Percentiles rank a stretch among this genome's conserved stretches.
These are phyloP conservation scores for Isoperla grammatica DNA, from an alignment of 2,888 invertebrate genomes.

Conservation along the genomic window DNA sequence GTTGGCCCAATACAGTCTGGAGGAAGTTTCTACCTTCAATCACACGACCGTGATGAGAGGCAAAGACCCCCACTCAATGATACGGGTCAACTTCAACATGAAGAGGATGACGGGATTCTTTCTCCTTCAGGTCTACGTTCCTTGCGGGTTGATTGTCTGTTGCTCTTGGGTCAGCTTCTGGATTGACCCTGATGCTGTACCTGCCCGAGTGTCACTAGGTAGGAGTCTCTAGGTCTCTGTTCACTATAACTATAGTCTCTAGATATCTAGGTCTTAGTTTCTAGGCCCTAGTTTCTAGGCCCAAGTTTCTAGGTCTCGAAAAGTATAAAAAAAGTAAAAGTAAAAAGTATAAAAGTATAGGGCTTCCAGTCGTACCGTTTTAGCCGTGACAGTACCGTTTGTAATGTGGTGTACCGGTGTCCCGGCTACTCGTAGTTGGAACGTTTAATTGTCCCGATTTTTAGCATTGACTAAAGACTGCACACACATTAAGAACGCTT, in stretches of 20 bases:
- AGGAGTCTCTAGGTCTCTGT: constrained; percentile 24
- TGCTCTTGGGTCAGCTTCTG: constrained; percentile 60
- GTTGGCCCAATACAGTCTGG: constrained; percentile 54
- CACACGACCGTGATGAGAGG: constrained; percentile 4
- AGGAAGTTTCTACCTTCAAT: constrained; percentile 45
- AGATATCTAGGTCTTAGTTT: not conserved
- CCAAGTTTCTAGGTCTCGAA: not conserved
- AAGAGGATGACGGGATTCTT: constrained; percentile 47
- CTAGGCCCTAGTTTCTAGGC: not conserved
- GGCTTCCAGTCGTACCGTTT: too few species aligned
- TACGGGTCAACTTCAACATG: constrained; percentile 40
- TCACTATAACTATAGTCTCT: not conserved
- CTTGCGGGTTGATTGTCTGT: constrained; percentile 57
- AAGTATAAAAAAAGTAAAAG: not conserved
- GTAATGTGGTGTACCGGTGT: too few species aligned
- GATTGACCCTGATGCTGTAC: constrained; percentile 61
- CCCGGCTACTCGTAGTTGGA: too few species aligned
- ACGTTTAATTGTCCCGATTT: too few species aligned
- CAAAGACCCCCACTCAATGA: constrained; percentile 37
- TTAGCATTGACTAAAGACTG: too few species aligned
- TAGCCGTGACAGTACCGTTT: too few species aligned
- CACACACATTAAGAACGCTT: too few species aligned
- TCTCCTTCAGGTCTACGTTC: constrained; percentile 58
- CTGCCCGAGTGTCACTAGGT: constrained; percentile 57
- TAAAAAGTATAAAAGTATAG: too few species aligned